Conservation (phyloP, 2,113 vertebrate species). For the Passer domesticus region DNA sequence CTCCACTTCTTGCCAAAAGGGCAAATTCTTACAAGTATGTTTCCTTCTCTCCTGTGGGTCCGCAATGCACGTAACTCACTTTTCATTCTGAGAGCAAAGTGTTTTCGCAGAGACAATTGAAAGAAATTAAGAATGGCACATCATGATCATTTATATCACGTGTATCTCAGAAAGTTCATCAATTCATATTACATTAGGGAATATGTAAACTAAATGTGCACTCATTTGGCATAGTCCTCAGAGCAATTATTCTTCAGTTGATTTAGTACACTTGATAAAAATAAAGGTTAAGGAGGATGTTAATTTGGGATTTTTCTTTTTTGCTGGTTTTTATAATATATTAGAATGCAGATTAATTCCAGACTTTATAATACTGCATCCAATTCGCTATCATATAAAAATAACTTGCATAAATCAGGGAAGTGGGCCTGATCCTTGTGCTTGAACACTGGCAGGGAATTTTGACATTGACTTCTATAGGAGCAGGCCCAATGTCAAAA, state of each 20-base stretch:
- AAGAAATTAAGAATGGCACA: constrained; percentile 75
- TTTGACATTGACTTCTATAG: constrained; percentile 59
- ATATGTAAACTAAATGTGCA: constrained; percentile 73
- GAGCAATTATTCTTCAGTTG: constrained; percentile 75
- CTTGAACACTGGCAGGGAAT: not conserved
- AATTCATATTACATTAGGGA: constrained; percentile 76
- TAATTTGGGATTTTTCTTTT: constrained; percentile 55
- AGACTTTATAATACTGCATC: constrained; percentile 59
- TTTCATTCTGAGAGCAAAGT: constrained; percentile 47
- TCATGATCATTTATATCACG: constrained; percentile 65
- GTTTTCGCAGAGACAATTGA: constrained; percentile 64
- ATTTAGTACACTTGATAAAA: constrained; percentile 76
- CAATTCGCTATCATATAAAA: constrained; percentile 47
- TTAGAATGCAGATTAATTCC: constrained; percentile 68
- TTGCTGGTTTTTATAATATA: constrained; percentile 41
- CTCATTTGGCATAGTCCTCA: constrained; percentile 72
- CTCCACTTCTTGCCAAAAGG: constrained; percentile 45
- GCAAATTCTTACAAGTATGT: constrained; percentile 23
- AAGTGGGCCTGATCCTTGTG: not conserved
- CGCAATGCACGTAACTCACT: not conserved
- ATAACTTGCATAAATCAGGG: constrained; percentile 62
- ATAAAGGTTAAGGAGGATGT: constrained; percentile 70
- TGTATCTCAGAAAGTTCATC: constrained; percentile 71
- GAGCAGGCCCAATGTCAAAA: constrained; percentile 64
- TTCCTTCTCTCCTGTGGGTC: not conserved